Percentiles rank a stretch among this genome's conserved stretches.
These are phyloP conservation scores for Xenentodon cancila DNA, from an alignment of 2,797 vertebrate species.

Conservation along the genomic window DNA sequence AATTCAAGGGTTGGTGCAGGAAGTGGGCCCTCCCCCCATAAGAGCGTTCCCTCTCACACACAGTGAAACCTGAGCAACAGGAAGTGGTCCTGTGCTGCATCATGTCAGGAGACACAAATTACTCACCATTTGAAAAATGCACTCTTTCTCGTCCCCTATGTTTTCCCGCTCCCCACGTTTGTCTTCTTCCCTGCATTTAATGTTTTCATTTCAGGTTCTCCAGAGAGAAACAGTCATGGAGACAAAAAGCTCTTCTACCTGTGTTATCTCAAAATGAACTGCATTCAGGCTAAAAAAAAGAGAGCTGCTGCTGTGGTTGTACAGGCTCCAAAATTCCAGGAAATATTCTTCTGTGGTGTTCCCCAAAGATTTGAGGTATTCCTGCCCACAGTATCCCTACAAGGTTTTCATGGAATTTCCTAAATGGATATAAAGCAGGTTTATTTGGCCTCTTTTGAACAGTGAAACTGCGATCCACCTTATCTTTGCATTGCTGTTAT, in stretches of 20 bases:
- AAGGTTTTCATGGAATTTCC: conserved; percentile 74
- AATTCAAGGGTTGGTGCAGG: conserved; percentile 60
- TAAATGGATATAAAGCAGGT: conserved; percentile 77
- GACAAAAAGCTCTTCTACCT: conserved; percentile 77
- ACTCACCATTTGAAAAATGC: conserved; percentile 77
- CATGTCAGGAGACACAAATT: conserved; percentile 83
- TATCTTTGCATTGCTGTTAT: conserved; percentile 45
- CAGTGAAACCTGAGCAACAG: conserved; percentile 85
- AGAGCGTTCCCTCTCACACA: conserved; percentile 71
- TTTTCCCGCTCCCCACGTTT: conserved; percentile 37
- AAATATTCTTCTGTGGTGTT: conserved; percentile 72
- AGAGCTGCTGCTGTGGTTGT: conserved; percentile 63
- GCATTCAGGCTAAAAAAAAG: conserved; percentile 27
- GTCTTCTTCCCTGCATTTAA: conserved; percentile 60
- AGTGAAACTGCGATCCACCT: conserved; percentile 5
- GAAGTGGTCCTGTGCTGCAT: conserved; percentile 87
- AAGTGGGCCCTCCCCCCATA: conserved; percentile 67
- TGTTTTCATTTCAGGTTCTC: conserved; percentile 70
- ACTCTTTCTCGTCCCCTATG: conserved; percentile 50
- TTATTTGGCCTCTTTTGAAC: conserved; percentile 68
- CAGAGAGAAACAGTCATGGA: conserved; percentile 56
- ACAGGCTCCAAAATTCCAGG: conserved; percentile 69
- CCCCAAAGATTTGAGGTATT: conserved; percentile 77
- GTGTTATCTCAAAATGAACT: conserved; percentile 78
- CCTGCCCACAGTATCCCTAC: conserved; percentile 69